Percentiles rank a stretch among this genome's conserved stretches.
phyloP scores from a whole-genome alignment of 2,113 vertebrate species.

The Psophia crepitans region DNA sequence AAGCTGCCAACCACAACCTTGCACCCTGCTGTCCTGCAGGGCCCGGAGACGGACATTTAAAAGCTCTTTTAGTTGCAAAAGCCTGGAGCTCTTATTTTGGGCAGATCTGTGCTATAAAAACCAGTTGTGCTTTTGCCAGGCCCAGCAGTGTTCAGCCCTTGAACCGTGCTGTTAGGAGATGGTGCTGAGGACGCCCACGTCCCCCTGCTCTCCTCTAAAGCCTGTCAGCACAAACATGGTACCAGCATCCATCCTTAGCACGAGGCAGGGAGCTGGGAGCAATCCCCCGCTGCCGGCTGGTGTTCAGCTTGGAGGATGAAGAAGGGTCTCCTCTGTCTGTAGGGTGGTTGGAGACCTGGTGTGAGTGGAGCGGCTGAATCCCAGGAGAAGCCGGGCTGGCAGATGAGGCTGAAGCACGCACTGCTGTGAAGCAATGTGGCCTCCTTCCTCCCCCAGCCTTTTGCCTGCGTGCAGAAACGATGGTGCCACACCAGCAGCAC shows the following conservation, averaged over 20 bases:
- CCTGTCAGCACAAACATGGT: fast-evolving
- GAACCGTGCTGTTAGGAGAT: neutral
- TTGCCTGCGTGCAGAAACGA: fast-evolving
- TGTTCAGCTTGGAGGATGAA: neutral
- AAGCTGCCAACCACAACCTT: neutral
- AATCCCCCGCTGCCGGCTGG: fast-evolving
- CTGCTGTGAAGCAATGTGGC: fast-evolving
- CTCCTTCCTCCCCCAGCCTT: neutral
- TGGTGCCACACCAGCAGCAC: neutral
- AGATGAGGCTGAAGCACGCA: neutral
- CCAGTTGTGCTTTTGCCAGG: neutral
- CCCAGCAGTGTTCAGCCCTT: neutral
- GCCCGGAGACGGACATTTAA: neutral
- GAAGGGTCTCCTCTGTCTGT: fast-evolving
- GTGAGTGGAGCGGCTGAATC: neutral
- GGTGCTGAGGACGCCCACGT: neutral
- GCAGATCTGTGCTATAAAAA: neutral
- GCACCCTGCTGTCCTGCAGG: neutral
- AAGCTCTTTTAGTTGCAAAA: neutral
- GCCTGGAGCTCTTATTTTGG: neutral
- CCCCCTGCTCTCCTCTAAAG: neutral
- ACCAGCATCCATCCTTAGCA: neutral
- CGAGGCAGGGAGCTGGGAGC: neutral
- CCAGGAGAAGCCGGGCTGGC: neutral
- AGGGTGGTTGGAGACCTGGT: neutral